Base-by-base conservation (phyloP, 2,113 vertebrate genomes). In the Felis chaus region DNA sequence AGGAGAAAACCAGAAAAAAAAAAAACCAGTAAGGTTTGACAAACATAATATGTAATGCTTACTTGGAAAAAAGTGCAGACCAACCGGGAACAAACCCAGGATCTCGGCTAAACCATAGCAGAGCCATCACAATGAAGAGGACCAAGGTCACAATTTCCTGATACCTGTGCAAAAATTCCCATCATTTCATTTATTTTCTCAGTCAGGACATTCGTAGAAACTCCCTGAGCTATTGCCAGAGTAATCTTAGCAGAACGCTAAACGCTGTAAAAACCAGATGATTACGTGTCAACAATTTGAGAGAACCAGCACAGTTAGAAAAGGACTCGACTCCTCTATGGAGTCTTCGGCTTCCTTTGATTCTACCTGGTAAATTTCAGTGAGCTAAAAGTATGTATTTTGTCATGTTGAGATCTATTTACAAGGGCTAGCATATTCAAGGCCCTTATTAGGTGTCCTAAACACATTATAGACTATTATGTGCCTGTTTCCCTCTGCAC, bases 21-120 rank as follows among this genome's bases (percentile, higher is more conserved):
- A 66, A 45, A 25, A 61, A 7, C 16, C 16, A 79, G 39, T 27
- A 73, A 80, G 36, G 7, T 4, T 3, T 55, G 18, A 57, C 27
- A 78, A 63, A 66, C 57, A 86, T 69, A n/a, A 73, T 23, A 74
- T 9, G 16, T 23, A 53, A 89, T 50, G 98, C 99, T 99, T 98
- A 99, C 99, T 99, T 5, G 93, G 99, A 94, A 97, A 99, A 99
- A 90, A 99, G 98, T 14, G 97, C 98, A 39, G 98, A 98, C 99
- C 99, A 99, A 27, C 99, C 99, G 69, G 99, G 98, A 85, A 99
- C 57, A 98, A 99, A 99, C 23, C 99, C 99, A 87, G 99, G 99
- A 12, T 99, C 98, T 98, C 99, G 98, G 89, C 98, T 99, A 97
- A 99, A 99, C 99, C 99, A 99, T 31, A 99, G 97, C 78, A 99